A percentile compares a stretch with the other conserved stretches of the same genome.
These are phyloP conservation scores for Arothron firmamentum DNA, from an alignment of 2,113 vertebrate species.

Conservation along the genomic window DNA sequence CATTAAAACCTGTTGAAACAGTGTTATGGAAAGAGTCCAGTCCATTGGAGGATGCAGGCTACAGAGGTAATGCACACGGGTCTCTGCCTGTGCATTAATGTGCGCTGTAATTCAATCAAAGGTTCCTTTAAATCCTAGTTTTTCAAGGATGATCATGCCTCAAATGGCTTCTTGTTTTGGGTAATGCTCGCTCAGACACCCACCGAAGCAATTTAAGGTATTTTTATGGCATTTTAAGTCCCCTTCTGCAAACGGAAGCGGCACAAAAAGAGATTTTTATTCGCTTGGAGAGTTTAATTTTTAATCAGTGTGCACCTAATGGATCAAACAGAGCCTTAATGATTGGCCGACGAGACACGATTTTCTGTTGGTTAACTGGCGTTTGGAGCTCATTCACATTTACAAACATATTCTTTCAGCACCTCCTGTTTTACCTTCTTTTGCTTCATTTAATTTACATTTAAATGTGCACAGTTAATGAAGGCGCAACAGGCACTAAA, in stretches of 20 bases:
- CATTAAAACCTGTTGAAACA: neutral
- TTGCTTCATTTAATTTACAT: slow-evolving; percentile 28
- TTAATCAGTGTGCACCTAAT: slow-evolving; percentile 17
- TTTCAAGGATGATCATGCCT: slow-evolving; percentile 56
- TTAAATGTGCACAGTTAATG: slow-evolving; percentile 37
- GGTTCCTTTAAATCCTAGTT: slow-evolving; percentile 37
- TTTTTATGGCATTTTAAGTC: slow-evolving; percentile 6
- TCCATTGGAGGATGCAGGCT: too few species aligned
- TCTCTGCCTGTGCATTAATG: slow-evolving; percentile 9
- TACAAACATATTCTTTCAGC: slow-evolving; percentile 9
- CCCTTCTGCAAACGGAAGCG: slow-evolving; percentile 3
- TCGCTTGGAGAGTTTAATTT: slow-evolving; percentile 23
- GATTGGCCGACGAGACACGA: neutral
- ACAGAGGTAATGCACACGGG: too few species aligned
- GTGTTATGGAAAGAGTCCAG: too few species aligned
- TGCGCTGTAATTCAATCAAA: slow-evolving; percentile 31
- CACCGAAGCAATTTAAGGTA: neutral
- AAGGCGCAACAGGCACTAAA: slow-evolving; percentile 29
- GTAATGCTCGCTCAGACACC: slow-evolving; percentile 30
- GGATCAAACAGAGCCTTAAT: slow-evolving; percentile 12
- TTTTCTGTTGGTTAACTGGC: slow-evolving; percentile 14
- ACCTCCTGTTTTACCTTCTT: slow-evolving; percentile 15
- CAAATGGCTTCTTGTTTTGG: slow-evolving; percentile 43
- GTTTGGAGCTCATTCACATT: slow-evolving; percentile 21
- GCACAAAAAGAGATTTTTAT: slow-evolving; percentile 10